Base-by-base conservation (phyloP, 37 sponge, comb jelly and placozoan species). In the Chondrilla cf. caribensis region DNA sequence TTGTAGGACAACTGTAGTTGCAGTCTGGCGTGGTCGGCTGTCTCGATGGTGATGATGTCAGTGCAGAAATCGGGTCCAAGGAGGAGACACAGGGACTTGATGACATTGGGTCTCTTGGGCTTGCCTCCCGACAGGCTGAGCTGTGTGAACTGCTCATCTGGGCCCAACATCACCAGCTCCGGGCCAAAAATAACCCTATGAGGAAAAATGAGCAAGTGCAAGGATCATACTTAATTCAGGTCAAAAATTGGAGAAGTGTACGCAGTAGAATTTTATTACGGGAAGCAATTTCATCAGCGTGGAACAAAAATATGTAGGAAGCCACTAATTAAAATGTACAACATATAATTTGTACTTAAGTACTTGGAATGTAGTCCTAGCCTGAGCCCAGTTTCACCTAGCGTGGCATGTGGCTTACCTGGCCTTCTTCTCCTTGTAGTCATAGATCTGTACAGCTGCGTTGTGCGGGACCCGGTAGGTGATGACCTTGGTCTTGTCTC, bases 71-170 rank as follows among this genome's bases (percentile, higher is more conserved):
- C 99, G 21, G 99, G 99, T 35, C 99, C 99, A 54, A 99, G 93
- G 36, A 99, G 86, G 39, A 99, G 95, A 66, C 99, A 99, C 41
- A 99, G 95, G 25, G 99, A 79, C 76, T 92, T 92, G 87, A 99
- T 99, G 59, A 89, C 84, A 83, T 99, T 99, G 67, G 99, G 99
- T 51, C 85, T 89, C 89, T 99, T 99, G 58, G 99, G 99, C 82
- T 99, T 99, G n/a, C 99, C 99, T 3, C 99, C 99, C 15, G 99
- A 99, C 58, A 99, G 93, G 59, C 91, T 90, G 33, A 99, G 95
- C 87, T 99, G 99, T 15, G 99, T 99, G 83, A 99, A 99, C 91
- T 99, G 99, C 83, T 99, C 99, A 58, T 99, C 99, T 17, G 99
- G 99, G 37, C 86, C 89, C 83, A 99, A 83, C 99, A 99, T 99